Evolutionary conservation across 2,113 vertebrate genomes (phyloP), one percentile per base, ranked within the genome.

Genomic region (Sinocyclocheilus grahami): DNA sequence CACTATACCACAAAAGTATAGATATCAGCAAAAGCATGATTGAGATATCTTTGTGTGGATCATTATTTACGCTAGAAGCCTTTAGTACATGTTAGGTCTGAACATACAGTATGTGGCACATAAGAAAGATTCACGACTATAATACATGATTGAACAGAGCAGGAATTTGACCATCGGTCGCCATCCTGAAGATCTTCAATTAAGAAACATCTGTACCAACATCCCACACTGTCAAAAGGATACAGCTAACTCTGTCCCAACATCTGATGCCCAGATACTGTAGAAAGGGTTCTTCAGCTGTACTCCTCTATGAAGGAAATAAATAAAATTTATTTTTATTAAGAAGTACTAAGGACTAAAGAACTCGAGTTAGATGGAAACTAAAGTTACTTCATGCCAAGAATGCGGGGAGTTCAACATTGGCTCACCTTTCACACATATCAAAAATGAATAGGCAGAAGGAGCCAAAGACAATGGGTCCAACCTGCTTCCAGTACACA

Each of bases 371-470:
- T 30, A 10, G 13, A 78, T 37, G 48, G 51, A n/a, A 27, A 33
- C 48, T 20, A 30, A 78, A 14, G 3, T 24, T 13, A 24, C 20
- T 69, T 46, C 42, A 81, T 69, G 53, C 5, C 33, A 63, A 72
- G 10, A 63, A 11, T n/a, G 24, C 30, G 20, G 20, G 9, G 20
- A 65, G 30, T 33, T 60, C 18, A 53, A 55, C 18, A 14, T 16
- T 80, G 20, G 1, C 92, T 96, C 87, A 99, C 98, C 98, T 97
- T 93, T 99, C 98, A 18, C 98, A 99, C 97, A 99, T 98, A 90
- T 99, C 98, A 0, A 99, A 99, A 92, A 98, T 95, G 92, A 99
- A 99, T 83, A 99, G 97, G 90, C 97, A 99, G 92, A 98, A 97
- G 74, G 98, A 97, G 76, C 98, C 98, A 37, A 99, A 97, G 10